Conservation (phyloP, 2,113 vertebrate species). For the Brevimyrus niger region DNA sequence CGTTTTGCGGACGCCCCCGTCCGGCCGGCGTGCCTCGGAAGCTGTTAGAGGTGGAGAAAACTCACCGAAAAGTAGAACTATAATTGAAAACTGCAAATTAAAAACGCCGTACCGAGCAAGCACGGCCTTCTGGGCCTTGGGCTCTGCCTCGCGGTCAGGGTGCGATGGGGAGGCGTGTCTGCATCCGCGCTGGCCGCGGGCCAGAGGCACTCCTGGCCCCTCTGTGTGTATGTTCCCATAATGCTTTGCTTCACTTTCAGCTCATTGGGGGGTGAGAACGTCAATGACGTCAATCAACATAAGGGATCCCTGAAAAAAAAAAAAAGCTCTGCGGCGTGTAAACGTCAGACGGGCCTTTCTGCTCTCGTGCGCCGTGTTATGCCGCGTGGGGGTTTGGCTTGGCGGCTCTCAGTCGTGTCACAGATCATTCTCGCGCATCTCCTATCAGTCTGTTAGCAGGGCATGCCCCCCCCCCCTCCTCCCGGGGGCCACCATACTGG, state of each 20-base stretch:
- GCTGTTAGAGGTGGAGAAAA: background rate
- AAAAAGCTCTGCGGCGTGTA: background rate
- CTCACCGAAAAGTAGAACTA: background rate
- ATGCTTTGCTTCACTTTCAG: background rate
- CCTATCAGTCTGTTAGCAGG: background rate
- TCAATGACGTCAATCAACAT: background rate
- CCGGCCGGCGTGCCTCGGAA: background rate
- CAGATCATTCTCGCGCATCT: conserved; percentile 28
- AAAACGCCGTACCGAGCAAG: background rate
- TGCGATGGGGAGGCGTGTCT: background rate
- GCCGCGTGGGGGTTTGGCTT: conserved; percentile 7
- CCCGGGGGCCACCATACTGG: background rate
- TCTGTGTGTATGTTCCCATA: background rate
- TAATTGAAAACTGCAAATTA: conserved; percentile 10
- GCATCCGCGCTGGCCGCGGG: background rate
- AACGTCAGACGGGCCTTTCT: conserved; percentile 20
- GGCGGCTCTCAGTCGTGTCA: conserved; percentile 19
- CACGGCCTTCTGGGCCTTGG: background rate
- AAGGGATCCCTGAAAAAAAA: background rate
- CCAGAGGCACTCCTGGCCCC: background rate
- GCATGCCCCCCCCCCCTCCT: background rate
- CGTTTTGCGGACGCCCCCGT: background rate
- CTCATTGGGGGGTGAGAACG: background rate
- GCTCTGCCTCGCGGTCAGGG: background rate
- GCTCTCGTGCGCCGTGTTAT: background rate